phyloP scores from a whole-genome alignment of 2,888 invertebrate species.

The Furcula furcula region DNA sequence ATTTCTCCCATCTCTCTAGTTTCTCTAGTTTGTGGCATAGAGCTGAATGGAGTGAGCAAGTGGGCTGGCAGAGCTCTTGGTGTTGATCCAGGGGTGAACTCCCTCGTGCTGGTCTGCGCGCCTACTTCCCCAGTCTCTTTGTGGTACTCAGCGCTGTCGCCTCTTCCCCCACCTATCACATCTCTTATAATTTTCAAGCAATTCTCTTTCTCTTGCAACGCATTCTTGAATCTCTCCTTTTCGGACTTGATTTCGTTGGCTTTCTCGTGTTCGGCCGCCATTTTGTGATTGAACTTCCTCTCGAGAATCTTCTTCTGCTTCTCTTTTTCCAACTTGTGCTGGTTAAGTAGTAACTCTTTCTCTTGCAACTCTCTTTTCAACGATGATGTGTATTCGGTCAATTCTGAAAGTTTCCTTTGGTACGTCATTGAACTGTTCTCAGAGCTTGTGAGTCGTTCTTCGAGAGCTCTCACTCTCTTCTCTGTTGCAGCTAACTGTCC shows the following conservation, averaged over 20 bases:
- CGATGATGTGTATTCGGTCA: constrained; percentile 83
- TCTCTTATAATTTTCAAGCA: constrained; percentile 68
- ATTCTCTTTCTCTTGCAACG: constrained; percentile 70
- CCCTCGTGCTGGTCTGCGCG: constrained; percentile 59
- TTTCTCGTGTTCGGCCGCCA: constrained; percentile 89
- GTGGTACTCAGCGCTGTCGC: constrained; percentile 43
- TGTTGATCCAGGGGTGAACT: constrained; percentile 70
- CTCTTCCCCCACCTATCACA: constrained; percentile 53
- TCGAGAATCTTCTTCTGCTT: constrained; percentile 82
- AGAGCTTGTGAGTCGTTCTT: constrained; percentile 84
- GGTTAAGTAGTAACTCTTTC: constrained; percentile 83
- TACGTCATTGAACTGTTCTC: constrained; percentile 84
- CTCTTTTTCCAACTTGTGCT: constrained; percentile 84
- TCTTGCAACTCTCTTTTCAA: constrained; percentile 84
- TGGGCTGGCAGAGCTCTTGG: constrained; percentile 72
- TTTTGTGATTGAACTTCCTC: constrained; percentile 83
- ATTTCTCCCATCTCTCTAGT: constrained; percentile 48
- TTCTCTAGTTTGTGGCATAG: constrained; percentile 43
- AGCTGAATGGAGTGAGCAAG: constrained; percentile 67
- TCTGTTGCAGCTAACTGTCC: constrained; percentile 85
- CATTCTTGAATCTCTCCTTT: constrained; percentile 58
- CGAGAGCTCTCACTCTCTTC: constrained; percentile 83
- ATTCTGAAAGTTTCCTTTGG: constrained; percentile 83
- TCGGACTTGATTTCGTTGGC: constrained; percentile 83
- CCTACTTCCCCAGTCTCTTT: constrained; percentile 48